These are phyloP conservation scores for Halcyon senegalensis DNA, from an alignment of 2,113 vertebrate species.

Conservation along the genomic window DNA sequence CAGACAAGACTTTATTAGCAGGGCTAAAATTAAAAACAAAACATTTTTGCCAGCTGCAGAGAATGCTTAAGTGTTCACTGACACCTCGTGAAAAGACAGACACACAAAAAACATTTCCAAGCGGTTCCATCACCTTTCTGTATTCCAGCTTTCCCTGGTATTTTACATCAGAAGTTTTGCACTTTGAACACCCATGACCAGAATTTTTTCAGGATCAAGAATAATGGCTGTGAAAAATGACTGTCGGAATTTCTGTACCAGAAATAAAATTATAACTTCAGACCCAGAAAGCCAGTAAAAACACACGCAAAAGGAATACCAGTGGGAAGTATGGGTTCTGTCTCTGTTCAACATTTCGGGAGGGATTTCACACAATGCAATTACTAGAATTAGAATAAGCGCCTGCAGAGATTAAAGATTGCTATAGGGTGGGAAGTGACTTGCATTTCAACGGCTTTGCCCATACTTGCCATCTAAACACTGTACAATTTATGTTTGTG, in stretches of 20 bases:
- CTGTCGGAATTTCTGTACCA: not conserved
- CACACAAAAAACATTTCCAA: not conserved
- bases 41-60: not conserved
- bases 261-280: not conserved
- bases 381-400: not conserved
- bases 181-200: not conserved
- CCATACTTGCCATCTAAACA: not conserved
- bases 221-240: not conserved
- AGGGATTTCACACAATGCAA: not conserved
- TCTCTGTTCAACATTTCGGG: not conserved
- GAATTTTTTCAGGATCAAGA: not conserved
- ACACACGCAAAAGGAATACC: not conserved
- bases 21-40: conserved; percentile 56
- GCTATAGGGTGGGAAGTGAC: not conserved
- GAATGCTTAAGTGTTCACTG: not conserved
- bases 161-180: not conserved
- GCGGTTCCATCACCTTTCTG: not conserved
- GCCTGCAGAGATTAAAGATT: not conserved
- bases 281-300: not conserved
- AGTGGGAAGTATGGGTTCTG: accelerated
- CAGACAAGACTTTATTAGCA: conserved; percentile 43
- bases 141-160: not conserved
- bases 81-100: not conserved
- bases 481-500: no score
- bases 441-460: not conserved